Conservation (phyloP, 2,888 invertebrate genomes). For the Agriotes lineatus region DNA sequence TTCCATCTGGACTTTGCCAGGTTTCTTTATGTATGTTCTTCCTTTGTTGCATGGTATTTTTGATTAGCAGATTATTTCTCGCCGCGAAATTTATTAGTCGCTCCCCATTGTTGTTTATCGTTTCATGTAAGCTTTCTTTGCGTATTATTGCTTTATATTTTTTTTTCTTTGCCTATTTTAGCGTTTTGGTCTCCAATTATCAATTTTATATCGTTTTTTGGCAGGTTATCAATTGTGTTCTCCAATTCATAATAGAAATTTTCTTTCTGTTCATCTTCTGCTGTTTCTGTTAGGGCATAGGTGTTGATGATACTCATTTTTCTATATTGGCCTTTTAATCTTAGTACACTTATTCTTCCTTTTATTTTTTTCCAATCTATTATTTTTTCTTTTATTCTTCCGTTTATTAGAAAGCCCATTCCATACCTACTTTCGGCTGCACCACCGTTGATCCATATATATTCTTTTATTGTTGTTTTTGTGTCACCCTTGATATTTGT, state of each 20-base stretch:
- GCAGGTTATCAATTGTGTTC: neutral
- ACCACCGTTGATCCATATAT: conserved; percentile 12
- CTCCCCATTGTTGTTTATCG: conserved; percentile 4
- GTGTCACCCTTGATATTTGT: neutral
- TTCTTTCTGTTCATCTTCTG: conserved; percentile 11
- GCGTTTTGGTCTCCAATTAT: conserved; percentile 3
- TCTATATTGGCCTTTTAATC: conserved; percentile 3
- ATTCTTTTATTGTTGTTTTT: conserved; percentile 17
- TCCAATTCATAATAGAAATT: conserved; percentile 9
- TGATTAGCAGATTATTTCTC: neutral
- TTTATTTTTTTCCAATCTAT: no score
- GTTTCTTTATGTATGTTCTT: neutral
- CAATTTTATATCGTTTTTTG: conserved; percentile 9
- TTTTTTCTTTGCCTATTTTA: no score
- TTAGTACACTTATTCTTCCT: no score
- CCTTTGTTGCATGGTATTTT: neutral
- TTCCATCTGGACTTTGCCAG: no score
- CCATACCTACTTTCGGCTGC: neutral
- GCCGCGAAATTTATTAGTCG: neutral
- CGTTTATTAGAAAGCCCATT: neutral
- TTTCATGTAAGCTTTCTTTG: conserved; percentile 6
- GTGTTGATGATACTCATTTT: conserved; percentile 1
- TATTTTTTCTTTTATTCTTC: conserved; percentile 1
- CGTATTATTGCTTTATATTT: neutral
- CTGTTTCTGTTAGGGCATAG: conserved; percentile 17